Evolutionary conservation across 2,888 invertebrate species (phyloP).

Genomic region (Spicauda simplicius): DNA sequence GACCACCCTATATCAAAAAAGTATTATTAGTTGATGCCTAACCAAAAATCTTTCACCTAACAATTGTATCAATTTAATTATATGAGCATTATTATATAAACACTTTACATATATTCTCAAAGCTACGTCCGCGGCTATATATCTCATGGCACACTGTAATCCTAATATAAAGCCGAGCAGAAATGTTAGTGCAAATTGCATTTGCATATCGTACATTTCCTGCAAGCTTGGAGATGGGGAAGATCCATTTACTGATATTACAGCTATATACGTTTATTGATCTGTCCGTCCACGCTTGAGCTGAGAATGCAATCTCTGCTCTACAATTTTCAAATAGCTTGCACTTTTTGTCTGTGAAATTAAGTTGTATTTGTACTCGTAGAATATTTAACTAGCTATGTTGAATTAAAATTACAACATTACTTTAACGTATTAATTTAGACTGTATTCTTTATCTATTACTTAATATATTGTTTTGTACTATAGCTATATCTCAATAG

Average conservation of each 20-base stretch:
- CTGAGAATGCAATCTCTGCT: not conserved
- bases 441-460: too few species aligned
- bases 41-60: too few species aligned
- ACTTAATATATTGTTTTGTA: too few species aligned
- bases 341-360: not conserved
- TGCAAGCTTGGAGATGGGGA: slow-evolving; percentile 4
- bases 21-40: too few species aligned
- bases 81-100: too few species aligned
- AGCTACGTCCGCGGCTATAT: not conserved
- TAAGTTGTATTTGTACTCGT: too few species aligned
- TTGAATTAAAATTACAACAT: too few species aligned
- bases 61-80: too few species aligned
- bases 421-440: too few species aligned
- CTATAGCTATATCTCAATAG: too few species aligned
- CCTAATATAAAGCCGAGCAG: slow-evolving; percentile 48
- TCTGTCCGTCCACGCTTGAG: not conserved
- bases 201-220: slow-evolving; percentile 69
- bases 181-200: slow-evolving; percentile 77
- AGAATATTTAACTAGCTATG: too few species aligned
- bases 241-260: slow-evolving; percentile 5
- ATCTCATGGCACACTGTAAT: slow-evolving; percentile 5
- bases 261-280: not conserved
- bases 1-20: too few species aligned
- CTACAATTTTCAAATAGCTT: not conserved
- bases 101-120: not conserved